Evolutionary conservation across 2,888 invertebrate species (phyloP).

Genomic region (Dinocampus coccinellae): DNA sequence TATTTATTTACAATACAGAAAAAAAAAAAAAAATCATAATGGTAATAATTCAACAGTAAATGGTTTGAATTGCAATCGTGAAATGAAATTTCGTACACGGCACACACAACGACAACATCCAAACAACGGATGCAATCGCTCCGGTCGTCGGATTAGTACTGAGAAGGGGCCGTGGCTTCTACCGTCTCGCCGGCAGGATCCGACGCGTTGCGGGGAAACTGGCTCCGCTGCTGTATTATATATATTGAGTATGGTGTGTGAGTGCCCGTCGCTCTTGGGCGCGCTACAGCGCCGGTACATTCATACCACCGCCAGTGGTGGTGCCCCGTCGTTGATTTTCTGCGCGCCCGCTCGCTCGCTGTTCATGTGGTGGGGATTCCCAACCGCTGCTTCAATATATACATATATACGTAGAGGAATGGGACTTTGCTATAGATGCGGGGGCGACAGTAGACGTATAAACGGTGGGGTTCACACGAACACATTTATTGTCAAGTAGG

Average conservation of each 20-base stretch:
- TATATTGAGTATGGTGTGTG: constrained; percentile 43
- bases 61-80: not conserved
- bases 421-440: not conserved
- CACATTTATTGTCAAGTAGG: not conserved
- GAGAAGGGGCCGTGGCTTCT: constrained; percentile 56
- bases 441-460: not conserved
- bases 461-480: constrained; percentile 12
- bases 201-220: constrained; percentile 53
- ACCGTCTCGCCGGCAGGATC: constrained; percentile 43
- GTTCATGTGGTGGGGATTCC: not conserved
- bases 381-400: too few relatives aligned
- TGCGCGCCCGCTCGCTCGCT: constrained; percentile 16
- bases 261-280: constrained; percentile 30
- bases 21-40: too few relatives aligned
- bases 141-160: constrained; percentile 66
- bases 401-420: not conserved
- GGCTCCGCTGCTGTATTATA: constrained; percentile 26
- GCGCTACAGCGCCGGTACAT: constrained; percentile 43
- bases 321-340: constrained; percentile 26
- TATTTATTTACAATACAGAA: too few relatives aligned
- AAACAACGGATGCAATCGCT: constrained; percentile 55
- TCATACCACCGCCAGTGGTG: constrained; percentile 47
- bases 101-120: not conserved
- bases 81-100: not conserved
- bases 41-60: not conserved